phyloP scores from a whole-genome alignment of 2,113 vertebrate genomes.

The Dryoscopus gambensis region DNA sequence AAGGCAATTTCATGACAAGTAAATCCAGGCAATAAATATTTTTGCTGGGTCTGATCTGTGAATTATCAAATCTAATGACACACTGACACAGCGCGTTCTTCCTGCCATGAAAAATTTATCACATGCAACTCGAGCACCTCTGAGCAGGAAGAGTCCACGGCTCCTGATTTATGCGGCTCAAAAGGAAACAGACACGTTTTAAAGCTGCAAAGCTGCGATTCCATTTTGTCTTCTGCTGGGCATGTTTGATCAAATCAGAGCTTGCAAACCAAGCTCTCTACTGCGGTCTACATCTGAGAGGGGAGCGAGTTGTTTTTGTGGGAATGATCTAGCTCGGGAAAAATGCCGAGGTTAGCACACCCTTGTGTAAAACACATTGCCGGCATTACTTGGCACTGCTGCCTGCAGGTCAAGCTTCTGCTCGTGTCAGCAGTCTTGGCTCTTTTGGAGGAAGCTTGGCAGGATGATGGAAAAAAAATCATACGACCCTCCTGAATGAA shows the following conservation, averaged over 20 bases:
- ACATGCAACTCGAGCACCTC: background rate
- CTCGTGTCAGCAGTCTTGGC: slow-evolving; percentile 38
- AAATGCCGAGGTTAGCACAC: slow-evolving; percentile 58
- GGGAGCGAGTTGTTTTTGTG: slow-evolving; percentile 24
- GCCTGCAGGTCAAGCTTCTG: slow-evolving; percentile 50
- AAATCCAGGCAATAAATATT: slow-evolving; percentile 58
- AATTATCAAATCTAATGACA: slow-evolving; percentile 19
- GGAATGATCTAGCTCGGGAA: slow-evolving; percentile 44
- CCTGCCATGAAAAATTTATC: background rate
- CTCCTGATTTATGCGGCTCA: background rate
- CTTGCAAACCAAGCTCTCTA: background rate
- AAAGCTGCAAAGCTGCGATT: background rate
- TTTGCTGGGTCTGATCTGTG: slow-evolving; percentile 12
- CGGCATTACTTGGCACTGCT: slow-evolving; percentile 33
- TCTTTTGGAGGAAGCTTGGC: slow-evolving; percentile 13
- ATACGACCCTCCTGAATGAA: background rate
- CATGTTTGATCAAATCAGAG: slow-evolving; percentile 22
- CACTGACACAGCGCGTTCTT: background rate
- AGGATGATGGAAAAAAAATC: background rate
- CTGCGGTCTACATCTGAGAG: background rate
- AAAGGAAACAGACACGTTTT: background rate
- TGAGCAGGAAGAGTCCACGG: background rate
- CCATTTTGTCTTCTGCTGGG: slow-evolving; percentile 22
- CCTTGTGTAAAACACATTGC: slow-evolving; percentile 38
- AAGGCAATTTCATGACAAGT: slow-evolving; percentile 36